These are phyloP conservation scores for Antheraea mylitta DNA, from an alignment of 1,140 invertebrate genomes.

Conservation along the genomic window DNA sequence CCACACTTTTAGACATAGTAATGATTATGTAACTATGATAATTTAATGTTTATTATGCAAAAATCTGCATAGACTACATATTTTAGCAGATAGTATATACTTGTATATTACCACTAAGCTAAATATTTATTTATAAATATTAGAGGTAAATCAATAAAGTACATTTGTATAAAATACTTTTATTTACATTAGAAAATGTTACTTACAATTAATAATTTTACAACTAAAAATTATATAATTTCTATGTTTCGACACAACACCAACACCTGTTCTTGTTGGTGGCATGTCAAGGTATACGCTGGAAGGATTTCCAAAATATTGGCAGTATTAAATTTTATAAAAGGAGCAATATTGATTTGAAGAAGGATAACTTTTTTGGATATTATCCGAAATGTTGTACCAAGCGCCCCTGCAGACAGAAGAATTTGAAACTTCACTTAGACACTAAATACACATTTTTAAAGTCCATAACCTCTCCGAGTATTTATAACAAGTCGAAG, in stretches of 20 bases:
- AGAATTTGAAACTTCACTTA: conserved; percentile 12
- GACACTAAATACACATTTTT: conserved; percentile 7
- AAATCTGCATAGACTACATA: too few species aligned
- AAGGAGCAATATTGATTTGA: conserved; percentile 37
- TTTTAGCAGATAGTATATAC: too few species aligned
- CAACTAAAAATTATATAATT: conserved; percentile 60
- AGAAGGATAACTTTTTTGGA: not conserved
- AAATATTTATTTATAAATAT: not conserved
- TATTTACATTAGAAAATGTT: conserved; percentile 65
- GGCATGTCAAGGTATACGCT: conserved; percentile 50
- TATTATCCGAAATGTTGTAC: not conserved
- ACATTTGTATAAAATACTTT: conserved; percentile 32
- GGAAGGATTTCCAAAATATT: conserved; percentile 18
- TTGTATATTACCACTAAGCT: not conserved
- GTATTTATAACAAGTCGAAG: conserved; percentile 53
- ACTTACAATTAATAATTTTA: conserved; percentile 49
- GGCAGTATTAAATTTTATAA: not conserved
- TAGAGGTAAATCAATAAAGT: conserved; percentile 11
- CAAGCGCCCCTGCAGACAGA: conserved; percentile 68
- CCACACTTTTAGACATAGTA: not conserved
- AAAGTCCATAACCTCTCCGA: not conserved
- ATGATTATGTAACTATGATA: not conserved
- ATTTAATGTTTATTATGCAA: too few species aligned
- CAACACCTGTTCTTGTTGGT: conserved; percentile 36
- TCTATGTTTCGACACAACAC: conserved; percentile 62